Base-by-base conservation (phyloP, 2,113 vertebrate species). In the Morphnarchus princeps region DNA sequence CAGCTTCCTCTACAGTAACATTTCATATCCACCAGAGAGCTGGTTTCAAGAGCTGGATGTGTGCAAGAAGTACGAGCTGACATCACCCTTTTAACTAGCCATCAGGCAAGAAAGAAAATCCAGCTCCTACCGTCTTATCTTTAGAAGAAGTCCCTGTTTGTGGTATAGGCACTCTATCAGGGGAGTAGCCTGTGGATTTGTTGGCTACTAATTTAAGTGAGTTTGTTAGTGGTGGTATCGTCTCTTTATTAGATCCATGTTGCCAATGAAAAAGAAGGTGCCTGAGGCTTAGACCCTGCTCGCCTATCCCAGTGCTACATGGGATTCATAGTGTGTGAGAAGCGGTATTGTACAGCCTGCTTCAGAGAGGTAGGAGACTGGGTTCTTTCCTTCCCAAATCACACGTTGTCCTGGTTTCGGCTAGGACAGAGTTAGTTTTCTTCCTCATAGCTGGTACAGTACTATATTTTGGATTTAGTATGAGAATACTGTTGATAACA, bases 271-370 rank as follows among this genome's bases (percentile, higher is more conserved):
- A 22, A 69, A 61, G 47, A 52, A 21, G 40, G 14, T 50, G 29
- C 80, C 72, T 20, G 80, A 59, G 79, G 61, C 13, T 1, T 9
- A 52, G 38, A 91, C 65, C 55, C 54, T 85, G 65, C 55, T 42
- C 2, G 1, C 0, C 36, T 6, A 1, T 72, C 28, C 6, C 14
- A 1, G 45, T 18, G 16, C 55, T 45, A 1, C 14, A 0, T 9
- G 12, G 45, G 59, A 34, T 38, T 25, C 6, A 0, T 5, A 16
- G 40, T 8, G 13, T 6, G 32, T 13, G 61, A 17, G 10, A 20
- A 59, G 7, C 21, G 61, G 57, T 25, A 21, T 1, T 16, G 42
- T 13, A 26, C 71, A 77, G 36, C 29, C 62, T 70, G 34, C n/a
- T 88, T 34, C 69, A 45, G 36, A 22, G 59, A 83, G 45, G 40